These are phyloP conservation scores for Sebastes minor DNA, from an alignment of 2,797 vertebrate genomes.

Conservation along the genomic window DNA sequence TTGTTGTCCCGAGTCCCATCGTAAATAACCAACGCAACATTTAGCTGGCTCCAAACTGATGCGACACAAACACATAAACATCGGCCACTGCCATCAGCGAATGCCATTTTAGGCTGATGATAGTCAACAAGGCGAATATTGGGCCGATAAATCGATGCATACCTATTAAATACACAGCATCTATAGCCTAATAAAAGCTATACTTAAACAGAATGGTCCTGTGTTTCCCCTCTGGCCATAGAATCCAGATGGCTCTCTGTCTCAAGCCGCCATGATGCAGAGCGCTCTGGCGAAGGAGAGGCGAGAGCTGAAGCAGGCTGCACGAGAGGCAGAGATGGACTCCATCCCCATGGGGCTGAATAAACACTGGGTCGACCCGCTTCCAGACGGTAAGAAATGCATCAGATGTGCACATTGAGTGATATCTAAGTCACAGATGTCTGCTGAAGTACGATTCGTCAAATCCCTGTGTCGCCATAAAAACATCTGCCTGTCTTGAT, in stretches of 20 bases:
- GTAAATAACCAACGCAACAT: too few species aligned
- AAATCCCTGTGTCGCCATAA: background rate
- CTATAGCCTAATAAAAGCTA: background rate
- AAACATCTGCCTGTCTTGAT: constrained; percentile 8
- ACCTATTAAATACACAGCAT: background rate
- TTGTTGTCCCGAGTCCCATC: too few species aligned
- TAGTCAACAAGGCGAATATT: too few species aligned
- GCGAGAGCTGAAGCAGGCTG: constrained; percentile 95
- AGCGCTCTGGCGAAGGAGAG: constrained; percentile 97
- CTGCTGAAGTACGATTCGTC: background rate
- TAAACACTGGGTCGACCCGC: constrained; percentile 98
- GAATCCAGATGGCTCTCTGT: constrained; percentile 98
- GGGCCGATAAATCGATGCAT: too few species aligned
- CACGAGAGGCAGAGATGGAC: constrained; percentile 98
- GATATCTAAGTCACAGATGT: constrained; percentile 10
- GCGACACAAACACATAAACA: too few species aligned
- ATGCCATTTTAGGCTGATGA: too few species aligned
- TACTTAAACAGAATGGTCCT: background rate
- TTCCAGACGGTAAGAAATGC: constrained; percentile 90
- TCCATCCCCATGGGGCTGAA: constrained; percentile 99
- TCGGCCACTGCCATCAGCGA: too few species aligned
- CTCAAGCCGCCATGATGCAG: constrained; percentile 99
- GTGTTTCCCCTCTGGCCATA: constrained; percentile 47
- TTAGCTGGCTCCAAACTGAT: too few species aligned
- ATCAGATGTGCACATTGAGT: background rate